phyloP scores from a whole-genome alignment of 2,113 vertebrate genomes.

The Coregonus clupeaformis region DNA sequence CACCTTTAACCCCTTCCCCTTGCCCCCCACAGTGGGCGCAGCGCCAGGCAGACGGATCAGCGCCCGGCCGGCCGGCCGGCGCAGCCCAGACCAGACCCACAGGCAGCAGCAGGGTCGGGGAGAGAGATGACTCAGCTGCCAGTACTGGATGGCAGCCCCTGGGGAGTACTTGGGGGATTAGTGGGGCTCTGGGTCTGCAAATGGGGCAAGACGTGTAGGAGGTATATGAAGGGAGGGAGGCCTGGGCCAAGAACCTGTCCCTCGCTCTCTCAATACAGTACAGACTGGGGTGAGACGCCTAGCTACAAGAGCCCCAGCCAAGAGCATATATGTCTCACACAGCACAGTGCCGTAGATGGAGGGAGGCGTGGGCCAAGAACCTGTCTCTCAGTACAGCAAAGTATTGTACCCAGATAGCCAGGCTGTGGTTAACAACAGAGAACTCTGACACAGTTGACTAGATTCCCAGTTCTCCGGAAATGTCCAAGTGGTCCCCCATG shows the following conservation, averaged over 20 bases:
- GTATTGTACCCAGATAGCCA: background rate
- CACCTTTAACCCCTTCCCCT: background rate
- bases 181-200: slow-evolving; percentile 22
- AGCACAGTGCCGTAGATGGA: no score
- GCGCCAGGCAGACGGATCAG: slow-evolving; percentile 63
- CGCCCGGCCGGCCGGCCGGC: slow-evolving; percentile 23
- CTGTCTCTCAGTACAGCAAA: no score
- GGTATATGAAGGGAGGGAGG: slow-evolving; percentile 8
- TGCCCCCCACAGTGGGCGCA: slow-evolving; percentile 32
- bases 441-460: slow-evolving; percentile 31
- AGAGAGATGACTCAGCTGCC: slow-evolving; percentile 60
- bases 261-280: background rate
- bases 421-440: slow-evolving; percentile 18
- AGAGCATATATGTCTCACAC: no score
- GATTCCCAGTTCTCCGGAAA: slow-evolving; percentile 30
- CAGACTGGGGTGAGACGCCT: background rate
- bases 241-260: background rate
- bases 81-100: no score
- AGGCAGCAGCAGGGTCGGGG: slow-evolving; percentile 1
- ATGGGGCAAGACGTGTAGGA: background rate
- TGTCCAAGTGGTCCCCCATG: slow-evolving; percentile 33
- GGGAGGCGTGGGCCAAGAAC: no score
- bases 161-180: slow-evolving; percentile 53
- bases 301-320: no score
- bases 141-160: slow-evolving; percentile 34